Evolutionary conservation across 2,797 vertebrate genomes (phyloP).

Genomic region (Hylomyscus alleni): DNA sequence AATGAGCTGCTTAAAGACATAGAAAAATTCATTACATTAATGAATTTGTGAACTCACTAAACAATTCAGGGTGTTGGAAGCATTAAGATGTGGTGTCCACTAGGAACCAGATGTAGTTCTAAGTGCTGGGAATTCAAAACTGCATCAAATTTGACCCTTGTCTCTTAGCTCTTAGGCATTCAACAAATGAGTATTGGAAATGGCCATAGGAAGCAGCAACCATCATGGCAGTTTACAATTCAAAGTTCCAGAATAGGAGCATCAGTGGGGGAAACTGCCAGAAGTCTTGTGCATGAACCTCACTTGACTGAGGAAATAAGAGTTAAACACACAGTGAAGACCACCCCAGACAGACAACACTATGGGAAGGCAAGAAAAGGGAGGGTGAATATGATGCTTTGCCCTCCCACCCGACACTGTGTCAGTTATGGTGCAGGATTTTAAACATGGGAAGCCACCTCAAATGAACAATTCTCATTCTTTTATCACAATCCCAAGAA

Average conservation of each 20-base stretch:
- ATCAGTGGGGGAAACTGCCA: neutral
- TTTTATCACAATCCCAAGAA: conserved; percentile 75
- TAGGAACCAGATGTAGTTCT: neutral
- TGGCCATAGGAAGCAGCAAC: neutral
- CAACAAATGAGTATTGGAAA: conserved; percentile 10
- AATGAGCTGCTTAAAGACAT: neutral
- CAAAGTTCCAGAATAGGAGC: neutral
- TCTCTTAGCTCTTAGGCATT: neutral
- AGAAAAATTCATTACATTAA: neutral
- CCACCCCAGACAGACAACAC: neutral
- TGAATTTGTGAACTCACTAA: neutral
- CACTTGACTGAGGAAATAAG: neutral
- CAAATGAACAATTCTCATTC: conserved; percentile 72
- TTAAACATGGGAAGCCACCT: conserved; percentile 72
- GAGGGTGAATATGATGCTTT: conserved; percentile 35
- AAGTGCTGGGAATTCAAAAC: neutral
- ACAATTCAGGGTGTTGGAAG: neutral
- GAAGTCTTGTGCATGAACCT: neutral
- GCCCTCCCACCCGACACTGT: conserved; percentile 54
- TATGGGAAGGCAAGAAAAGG: conserved; percentile 54
- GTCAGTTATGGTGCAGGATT: conserved; percentile 71
- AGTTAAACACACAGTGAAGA: conserved; percentile 17
- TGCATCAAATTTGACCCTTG: neutral
- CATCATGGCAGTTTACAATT: neutral
- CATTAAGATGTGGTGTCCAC: accelerated